These are phyloP conservation scores for Lophura swinhoii DNA, from an alignment of 2,797 vertebrate genomes.

Conservation along the genomic window DNA sequence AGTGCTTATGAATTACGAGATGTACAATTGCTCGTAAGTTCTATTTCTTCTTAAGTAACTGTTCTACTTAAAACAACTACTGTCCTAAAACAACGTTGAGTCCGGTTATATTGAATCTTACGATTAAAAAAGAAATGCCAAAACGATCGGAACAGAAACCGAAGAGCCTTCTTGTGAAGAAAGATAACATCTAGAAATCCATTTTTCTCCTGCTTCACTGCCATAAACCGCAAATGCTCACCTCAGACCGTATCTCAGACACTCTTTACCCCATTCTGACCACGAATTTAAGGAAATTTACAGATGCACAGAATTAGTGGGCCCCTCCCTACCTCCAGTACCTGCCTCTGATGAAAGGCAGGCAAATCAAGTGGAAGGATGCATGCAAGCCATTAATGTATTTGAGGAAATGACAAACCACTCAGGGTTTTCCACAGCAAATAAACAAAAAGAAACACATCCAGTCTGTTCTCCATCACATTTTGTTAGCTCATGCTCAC, in stretches of 20 bases:
- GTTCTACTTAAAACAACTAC: neutral
- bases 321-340: slow-evolving; percentile 47
- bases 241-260: neutral
- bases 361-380: slow-evolving; percentile 58
- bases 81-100: neutral
- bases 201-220: neutral
- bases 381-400: slow-evolving; percentile 42
- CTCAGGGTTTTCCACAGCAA: slow-evolving; percentile 34
- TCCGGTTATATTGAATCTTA: neutral
- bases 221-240: neutral
- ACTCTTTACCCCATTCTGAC: neutral
- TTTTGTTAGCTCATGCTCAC: neutral
- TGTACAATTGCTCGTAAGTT: neutral
- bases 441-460: neutral
- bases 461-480: slow-evolving; percentile 38
- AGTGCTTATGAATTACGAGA: neutral
- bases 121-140: neutral
- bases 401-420: slow-evolving; percentile 56
- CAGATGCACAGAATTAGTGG: slow-evolving; percentile 26
- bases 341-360: slow-evolving; percentile 59
- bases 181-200: neutral
- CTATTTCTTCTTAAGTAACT: neutral
- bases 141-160: neutral
- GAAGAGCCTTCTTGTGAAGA: neutral
- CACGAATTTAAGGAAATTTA: neutral